Evolutionary conservation across 2,888 invertebrate species (phyloP).

Genomic region (Heteropelma amictum): DNA sequence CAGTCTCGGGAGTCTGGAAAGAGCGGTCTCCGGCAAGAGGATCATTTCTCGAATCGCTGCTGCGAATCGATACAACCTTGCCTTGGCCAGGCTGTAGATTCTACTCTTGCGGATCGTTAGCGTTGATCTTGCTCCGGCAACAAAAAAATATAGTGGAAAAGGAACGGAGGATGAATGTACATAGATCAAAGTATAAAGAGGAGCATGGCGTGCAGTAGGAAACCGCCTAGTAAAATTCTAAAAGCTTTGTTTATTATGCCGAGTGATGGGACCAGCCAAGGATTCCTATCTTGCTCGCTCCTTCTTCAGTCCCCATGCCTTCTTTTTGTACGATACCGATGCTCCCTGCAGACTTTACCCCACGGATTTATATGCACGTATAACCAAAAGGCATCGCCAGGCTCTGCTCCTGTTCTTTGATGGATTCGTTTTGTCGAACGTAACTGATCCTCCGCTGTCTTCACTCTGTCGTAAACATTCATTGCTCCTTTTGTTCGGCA

Average conservation of each 20-base stretch:
- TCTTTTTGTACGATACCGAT: slow-evolving; percentile 27
- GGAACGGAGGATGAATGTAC: slow-evolving; percentile 17
- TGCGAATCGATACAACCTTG: slow-evolving; percentile 53
- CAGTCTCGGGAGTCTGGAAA: slow-evolving; percentile 23
- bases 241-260: slow-evolving; percentile 45
- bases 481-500: slow-evolving; percentile 25
- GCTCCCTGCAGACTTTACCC: too few relatives aligned
- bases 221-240: slow-evolving; percentile 53
- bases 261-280: slow-evolving; percentile 34
- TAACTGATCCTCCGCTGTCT: too few relatives aligned
- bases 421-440: too few relatives aligned
- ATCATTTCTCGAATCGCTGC: slow-evolving; percentile 51
- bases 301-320: not conserved
- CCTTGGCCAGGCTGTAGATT: slow-evolving; percentile 42
- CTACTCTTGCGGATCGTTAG: slow-evolving; percentile 53
- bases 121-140: slow-evolving; percentile 45
- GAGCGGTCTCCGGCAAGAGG: slow-evolving; percentile 16
- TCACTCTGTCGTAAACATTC: slow-evolving; percentile 45
- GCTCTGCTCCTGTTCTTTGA: too few relatives aligned
- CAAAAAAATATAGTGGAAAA: slow-evolving; percentile 46
- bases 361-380: too few relatives aligned
- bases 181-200: slow-evolving; percentile 17
- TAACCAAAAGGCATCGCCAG: too few relatives aligned
- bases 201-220: slow-evolving; percentile 15
- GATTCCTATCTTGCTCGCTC: slow-evolving; percentile 7